Conservation (phyloP, 2,113 vertebrate genomes). For the Sinocyclocheilus anshuiensis region DNA sequence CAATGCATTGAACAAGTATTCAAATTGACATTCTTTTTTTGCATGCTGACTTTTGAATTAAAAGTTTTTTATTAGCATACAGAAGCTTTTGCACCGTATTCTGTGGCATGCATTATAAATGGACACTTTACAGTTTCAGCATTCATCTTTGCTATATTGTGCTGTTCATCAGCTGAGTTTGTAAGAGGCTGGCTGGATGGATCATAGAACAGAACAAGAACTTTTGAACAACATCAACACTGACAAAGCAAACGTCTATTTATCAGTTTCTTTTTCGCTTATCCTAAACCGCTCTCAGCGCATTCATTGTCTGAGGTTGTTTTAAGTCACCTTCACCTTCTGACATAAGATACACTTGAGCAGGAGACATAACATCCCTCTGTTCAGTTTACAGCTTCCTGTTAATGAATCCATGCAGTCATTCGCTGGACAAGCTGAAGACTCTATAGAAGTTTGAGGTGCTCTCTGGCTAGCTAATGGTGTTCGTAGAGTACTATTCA, state of each 20-base stretch:
- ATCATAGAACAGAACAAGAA: constrained; percentile 65
- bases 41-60: not conserved
- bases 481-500: constrained; percentile 8
- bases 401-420: constrained; percentile 32
- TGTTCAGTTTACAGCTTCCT: constrained; percentile 24
- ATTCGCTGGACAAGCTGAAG: constrained; percentile 13
- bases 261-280: constrained; percentile 23
- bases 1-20: not conserved
- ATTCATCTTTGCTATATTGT: not conserved
- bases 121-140: not conserved
- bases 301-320: constrained; percentile 2
- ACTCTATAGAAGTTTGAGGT: constrained; percentile 12
- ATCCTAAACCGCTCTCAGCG: constrained; percentile 13
- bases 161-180: constrained; percentile 57
- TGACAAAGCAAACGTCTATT: constrained; percentile 69
- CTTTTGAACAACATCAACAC: constrained; percentile 60
- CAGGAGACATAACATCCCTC: constrained; percentile 5
- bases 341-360: not conserved
- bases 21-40: not conserved
- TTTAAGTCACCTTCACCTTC: constrained; percentile 33
- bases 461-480: constrained; percentile 48
- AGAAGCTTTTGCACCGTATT: not conserved
- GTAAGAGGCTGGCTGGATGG: constrained; percentile 61
- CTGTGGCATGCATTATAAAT: not conserved
- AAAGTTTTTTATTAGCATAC: no score